A percentile compares a stretch with the other conserved stretches of the same genome.
These are phyloP conservation scores for Cinclus cinclus DNA, from an alignment of 2,113 vertebrate genomes.

Conservation along the genomic window DNA sequence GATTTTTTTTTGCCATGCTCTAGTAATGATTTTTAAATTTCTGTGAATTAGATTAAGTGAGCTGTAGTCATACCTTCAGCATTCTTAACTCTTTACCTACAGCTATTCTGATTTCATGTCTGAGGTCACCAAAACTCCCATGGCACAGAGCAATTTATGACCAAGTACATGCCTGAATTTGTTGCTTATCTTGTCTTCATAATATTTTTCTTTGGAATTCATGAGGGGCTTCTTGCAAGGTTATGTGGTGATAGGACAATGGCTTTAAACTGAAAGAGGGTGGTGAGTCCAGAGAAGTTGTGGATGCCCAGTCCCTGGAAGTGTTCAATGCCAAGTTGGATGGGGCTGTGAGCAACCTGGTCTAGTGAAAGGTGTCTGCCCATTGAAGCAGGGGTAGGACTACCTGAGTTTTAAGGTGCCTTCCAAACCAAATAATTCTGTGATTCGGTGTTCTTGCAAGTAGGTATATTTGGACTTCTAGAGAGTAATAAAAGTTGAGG, in stretches of 20 bases:
- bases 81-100: not conserved
- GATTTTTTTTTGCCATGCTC: not conserved
- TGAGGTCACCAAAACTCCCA: not conserved
- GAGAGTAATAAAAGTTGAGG: not conserved
- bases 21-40: not conserved
- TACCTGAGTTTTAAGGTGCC: not conserved
- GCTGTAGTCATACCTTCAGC: not conserved
- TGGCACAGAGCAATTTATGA: not conserved
- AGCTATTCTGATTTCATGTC: not conserved
- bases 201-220: not conserved
- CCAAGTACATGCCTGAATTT: not conserved
- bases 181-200: not conserved
- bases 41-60: not conserved
- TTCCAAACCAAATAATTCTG: not conserved
- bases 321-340: not conserved
- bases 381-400: rapidly evolving
- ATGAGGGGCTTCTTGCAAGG: not conserved
- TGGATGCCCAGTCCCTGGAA: not conserved
- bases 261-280: not conserved
- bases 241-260: not conserved
- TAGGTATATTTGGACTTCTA: not conserved
- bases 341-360: not conserved
- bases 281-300: not conserved
- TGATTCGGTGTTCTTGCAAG: not conserved
- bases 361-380: not conserved